A percentile compares a stretch with the other conserved stretches of the same genome.
Conservation (phyloP, 2,888 invertebrate species). For the Philonicus albiceps region DNA sequence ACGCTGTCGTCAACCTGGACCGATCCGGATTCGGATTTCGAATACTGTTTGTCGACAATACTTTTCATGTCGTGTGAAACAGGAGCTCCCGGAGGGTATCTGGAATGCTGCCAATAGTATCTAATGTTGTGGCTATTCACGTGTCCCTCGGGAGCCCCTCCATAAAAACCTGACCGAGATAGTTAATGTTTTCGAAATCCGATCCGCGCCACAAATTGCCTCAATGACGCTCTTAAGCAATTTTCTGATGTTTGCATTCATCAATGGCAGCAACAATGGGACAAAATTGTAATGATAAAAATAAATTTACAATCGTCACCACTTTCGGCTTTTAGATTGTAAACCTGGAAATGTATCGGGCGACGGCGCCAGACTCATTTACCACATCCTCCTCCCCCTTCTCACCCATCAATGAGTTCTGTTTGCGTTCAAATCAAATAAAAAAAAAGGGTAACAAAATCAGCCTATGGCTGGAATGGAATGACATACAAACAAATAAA, state of each 20-base stretch:
- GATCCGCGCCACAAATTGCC: conserved; percentile 8
- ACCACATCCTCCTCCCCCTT: neutral
- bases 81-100: neutral
- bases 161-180: neutral
- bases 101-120: neutral
- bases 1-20: neutral
- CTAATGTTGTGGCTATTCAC: conserved; percentile 8
- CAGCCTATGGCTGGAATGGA: neutral
- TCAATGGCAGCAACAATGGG: conserved; percentile 8
- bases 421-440: neutral
- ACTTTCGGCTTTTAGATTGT: neutral
- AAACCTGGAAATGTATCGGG: neutral
- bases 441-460: neutral
- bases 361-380: neutral
- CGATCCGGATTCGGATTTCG: neutral
- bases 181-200: neutral
- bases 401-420: neutral
- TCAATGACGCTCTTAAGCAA: neutral
- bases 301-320: conserved; percentile 23
- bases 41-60: neutral
- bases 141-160: neutral
- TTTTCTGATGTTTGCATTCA: conserved; percentile 1
- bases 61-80: neutral
- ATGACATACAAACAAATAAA: neutral
- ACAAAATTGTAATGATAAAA: neutral